phyloP scores from a whole-genome alignment of 1,140 invertebrate genomes.

The Trichoplusia ni region DNA sequence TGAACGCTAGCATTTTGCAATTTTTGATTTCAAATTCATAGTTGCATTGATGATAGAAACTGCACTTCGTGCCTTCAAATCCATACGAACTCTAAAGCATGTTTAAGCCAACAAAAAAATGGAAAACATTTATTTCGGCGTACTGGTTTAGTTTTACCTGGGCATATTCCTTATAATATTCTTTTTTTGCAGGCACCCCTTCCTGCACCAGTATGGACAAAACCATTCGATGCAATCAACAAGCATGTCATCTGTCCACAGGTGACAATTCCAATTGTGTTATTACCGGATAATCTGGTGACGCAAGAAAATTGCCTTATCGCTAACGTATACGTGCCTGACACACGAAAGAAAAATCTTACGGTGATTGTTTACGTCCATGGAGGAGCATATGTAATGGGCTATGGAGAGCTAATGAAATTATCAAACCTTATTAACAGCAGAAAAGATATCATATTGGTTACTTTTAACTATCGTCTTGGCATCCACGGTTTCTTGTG shows the following conservation, averaged over 20 bases:
- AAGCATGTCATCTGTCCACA: slow-evolving; percentile 55
- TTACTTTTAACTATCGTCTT: slow-evolving; percentile 49
- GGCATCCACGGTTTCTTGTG: slow-evolving; percentile 47
- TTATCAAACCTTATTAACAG: slow-evolving; percentile 31
- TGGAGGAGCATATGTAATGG: slow-evolving; percentile 47
- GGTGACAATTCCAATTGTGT: slow-evolving; percentile 32
- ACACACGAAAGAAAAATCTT: slow-evolving; percentile 53
- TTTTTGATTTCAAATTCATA: no score
- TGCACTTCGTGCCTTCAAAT: no score
- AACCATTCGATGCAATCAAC: slow-evolving; percentile 50
- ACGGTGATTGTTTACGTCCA: slow-evolving; percentile 59
- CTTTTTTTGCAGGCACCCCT: slow-evolving; percentile 50
- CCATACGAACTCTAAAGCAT: no score
- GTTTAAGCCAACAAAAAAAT: no score
- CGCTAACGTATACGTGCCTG: slow-evolving; percentile 58
- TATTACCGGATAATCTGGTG: slow-evolving; percentile 23
- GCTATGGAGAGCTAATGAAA: slow-evolving; percentile 28
- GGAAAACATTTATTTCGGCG: no score
- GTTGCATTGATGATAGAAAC: no score
- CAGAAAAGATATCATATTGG: slow-evolving; percentile 42
- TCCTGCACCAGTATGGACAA: slow-evolving; percentile 43
- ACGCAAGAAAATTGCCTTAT: slow-evolving; percentile 62
- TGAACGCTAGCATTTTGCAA: no score
- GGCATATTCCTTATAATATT: no score
- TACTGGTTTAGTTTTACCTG: no score